Conservation (phyloP, 2,797 vertebrate genomes). For the Phyllotis vaccarum region DNA sequence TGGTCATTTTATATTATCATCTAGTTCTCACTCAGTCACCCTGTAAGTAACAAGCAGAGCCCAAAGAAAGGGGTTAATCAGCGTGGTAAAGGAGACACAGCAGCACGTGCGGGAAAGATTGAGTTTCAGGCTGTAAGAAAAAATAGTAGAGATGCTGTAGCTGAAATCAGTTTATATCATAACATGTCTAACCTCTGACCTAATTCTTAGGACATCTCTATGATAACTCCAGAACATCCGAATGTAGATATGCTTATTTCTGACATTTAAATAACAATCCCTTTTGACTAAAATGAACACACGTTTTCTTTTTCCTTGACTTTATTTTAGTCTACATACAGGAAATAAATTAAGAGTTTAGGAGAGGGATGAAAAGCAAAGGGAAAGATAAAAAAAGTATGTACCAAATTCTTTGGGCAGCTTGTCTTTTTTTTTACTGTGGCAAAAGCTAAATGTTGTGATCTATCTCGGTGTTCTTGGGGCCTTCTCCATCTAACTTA, state of each 20-base stretch:
- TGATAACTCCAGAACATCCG: slow-evolving; percentile 58
- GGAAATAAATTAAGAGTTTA: slow-evolving; percentile 67
- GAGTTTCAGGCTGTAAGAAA: slow-evolving; percentile 5
- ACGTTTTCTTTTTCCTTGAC: slow-evolving; percentile 34
- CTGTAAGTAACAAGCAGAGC: slow-evolving; percentile 55
- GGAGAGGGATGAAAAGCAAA: slow-evolving; percentile 64
- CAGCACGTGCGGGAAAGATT: slow-evolving; percentile 65
- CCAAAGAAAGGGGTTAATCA: not conserved
- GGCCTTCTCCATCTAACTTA: not conserved
- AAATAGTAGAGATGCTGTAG: slow-evolving; percentile 15
- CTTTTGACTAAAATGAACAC: slow-evolving; percentile 54
- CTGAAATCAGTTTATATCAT: slow-evolving; percentile 66
- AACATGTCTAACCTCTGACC: slow-evolving; percentile 51
- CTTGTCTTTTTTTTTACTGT: slow-evolving; percentile 3
- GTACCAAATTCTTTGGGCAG: slow-evolving; percentile 33
- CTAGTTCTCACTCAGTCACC: slow-evolving; percentile 57
- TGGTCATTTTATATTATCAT: slow-evolving; percentile 65
- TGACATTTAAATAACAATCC: slow-evolving; percentile 44
- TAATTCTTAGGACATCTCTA: slow-evolving; percentile 59
- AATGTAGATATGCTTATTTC: slow-evolving; percentile 59
- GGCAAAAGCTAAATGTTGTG: not conserved
- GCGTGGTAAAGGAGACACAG: no score
- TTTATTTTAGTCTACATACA: slow-evolving; percentile 32
- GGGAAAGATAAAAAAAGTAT: slow-evolving; percentile 28
- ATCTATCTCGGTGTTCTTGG: not conserved